Evolutionary conservation across 2,113 vertebrate species (phyloP), one percentile per base, ranked within the genome.

Genomic region (Osmerus eperlanus): DNA sequence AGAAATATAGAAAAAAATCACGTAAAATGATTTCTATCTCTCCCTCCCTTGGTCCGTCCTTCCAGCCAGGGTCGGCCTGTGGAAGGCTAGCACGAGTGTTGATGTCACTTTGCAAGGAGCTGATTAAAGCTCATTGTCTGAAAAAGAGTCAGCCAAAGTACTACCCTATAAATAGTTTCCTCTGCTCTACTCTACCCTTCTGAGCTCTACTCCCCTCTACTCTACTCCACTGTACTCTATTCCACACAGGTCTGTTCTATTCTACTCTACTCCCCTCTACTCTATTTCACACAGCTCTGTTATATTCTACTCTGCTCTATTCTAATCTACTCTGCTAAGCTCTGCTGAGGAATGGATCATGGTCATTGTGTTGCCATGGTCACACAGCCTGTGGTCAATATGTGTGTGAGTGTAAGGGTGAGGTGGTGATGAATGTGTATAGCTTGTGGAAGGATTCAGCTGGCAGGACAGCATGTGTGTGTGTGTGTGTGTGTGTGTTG

Each of bases 331-430:
- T 47, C 41, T 47, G 41, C 41, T 47, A 47, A 47, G 41, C 41
- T 47, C 41, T 47, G 8, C 41, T 47, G 19, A 36, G 53, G 67
- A 70, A 78, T 65, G 79, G 77, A 71, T 82, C 23, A 54, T 77
- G 87, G 89, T 90, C 86, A 91, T 72, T 85, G 78, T 89, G 90
- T 91, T 91, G 85, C 88, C 87, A 88, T 90, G 81, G 89, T 12
- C 81, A 89, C 80, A 81, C 32, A 16, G 74, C 65, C 73, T 68
- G n/a, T 16, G 67, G 51, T 8, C 16, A 18, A 3, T 55, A 32
- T 67, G 41, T 67, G 55, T 65, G 54, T 67, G 63, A 51, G 29
- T 47, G 29, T 47, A 18, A 58, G 64, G 21, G 21, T 32, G 62
- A 18, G 52, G 12, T 47, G 53, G 70, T 63, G n/a, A 12, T 71